Conservation (phyloP, 2,888 invertebrate species). For the Platycheirus albimanus region DNA sequence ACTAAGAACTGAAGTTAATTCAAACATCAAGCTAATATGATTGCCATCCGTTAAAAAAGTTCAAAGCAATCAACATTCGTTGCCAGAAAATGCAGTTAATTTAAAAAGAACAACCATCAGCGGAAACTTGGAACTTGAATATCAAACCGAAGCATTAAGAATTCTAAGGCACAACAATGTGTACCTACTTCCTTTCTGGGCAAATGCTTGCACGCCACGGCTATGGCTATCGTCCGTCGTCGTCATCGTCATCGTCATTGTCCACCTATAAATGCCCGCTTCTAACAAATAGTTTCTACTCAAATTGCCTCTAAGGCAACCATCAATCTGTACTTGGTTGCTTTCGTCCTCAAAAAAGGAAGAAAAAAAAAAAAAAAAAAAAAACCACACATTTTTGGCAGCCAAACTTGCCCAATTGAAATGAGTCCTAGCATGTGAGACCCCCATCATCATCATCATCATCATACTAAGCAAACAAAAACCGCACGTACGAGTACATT, state of each 20-base stretch:
- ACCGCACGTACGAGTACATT: conserved; percentile 18
- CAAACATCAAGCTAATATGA: too few species aligned
- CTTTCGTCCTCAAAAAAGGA: too few species aligned
- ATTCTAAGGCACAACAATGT: too few species aligned
- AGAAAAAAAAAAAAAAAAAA: too few species aligned
- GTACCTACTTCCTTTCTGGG: neutral
- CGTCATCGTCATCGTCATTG: neutral
- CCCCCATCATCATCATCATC: conserved; percentile 31
- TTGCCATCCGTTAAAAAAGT: too few species aligned
- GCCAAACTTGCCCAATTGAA: conserved; percentile 38
- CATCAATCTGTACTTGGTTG: conserved; percentile 30
- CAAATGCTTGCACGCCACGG: conserved; percentile 8
- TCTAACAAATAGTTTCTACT: conserved; percentile 23
- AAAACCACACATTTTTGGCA: conserved; percentile 13
- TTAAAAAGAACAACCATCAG: too few species aligned
- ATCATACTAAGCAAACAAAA: conserved; percentile 12
- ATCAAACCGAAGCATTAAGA: too few species aligned
- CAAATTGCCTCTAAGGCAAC: conserved; percentile 13
- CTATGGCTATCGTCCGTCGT: too few species aligned
- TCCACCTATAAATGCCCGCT: conserved; percentile 30
- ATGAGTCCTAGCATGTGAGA: conserved; percentile 32
- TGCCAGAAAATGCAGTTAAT: too few species aligned
- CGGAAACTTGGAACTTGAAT: too few species aligned
- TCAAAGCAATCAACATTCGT: too few species aligned
- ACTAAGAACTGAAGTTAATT: too few species aligned